Percentiles rank a stretch among this genome's conserved stretches.
Evolutionary conservation across 1,140 invertebrate species (phyloP).

Genomic region (Tetragnatha versicolor): DNA sequence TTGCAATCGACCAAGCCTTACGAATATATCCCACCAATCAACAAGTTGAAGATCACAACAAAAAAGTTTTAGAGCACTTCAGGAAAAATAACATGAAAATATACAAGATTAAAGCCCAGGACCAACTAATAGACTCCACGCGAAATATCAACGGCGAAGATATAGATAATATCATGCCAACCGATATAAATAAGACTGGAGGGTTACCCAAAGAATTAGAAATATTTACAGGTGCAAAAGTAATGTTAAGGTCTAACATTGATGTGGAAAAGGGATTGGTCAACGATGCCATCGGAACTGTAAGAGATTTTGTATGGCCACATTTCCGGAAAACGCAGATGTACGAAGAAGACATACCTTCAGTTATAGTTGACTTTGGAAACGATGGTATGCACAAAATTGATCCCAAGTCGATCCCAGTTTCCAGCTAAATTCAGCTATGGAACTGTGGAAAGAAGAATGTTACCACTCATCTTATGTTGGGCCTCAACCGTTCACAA

Average conservation of each 20-base stretch:
- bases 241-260: slow-evolving; percentile 62
- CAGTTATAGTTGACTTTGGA: slow-evolving; percentile 12
- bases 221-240: slow-evolving; percentile 37
- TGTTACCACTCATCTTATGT: no score
- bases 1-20: slow-evolving; percentile 48
- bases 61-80: slow-evolving; percentile 36
- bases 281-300: slow-evolving; percentile 61
- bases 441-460: no score
- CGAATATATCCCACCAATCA: slow-evolving; percentile 51
- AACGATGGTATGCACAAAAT: slow-evolving; percentile 20
- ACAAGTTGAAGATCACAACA: slow-evolving; percentile 46
- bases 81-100: slow-evolving; percentile 23
- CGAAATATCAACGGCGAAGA: slow-evolving; percentile 37
- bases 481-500: no score
- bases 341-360: slow-evolving; percentile 21
- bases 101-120: slow-evolving; percentile 40
- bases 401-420: no score
- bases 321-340: slow-evolving; percentile 48
- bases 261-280: slow-evolving; percentile 61
- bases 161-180: slow-evolving; percentile 28
- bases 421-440: no score
- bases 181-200: slow-evolving; percentile 50
- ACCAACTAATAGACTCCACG: slow-evolving; percentile 29
- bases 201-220: slow-evolving; percentile 48
- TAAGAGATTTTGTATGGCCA: slow-evolving; percentile 60